Evolutionary conservation across 2,113 vertebrate species (phyloP).

Genomic region (Neolamprologus cancellatus): DNA sequence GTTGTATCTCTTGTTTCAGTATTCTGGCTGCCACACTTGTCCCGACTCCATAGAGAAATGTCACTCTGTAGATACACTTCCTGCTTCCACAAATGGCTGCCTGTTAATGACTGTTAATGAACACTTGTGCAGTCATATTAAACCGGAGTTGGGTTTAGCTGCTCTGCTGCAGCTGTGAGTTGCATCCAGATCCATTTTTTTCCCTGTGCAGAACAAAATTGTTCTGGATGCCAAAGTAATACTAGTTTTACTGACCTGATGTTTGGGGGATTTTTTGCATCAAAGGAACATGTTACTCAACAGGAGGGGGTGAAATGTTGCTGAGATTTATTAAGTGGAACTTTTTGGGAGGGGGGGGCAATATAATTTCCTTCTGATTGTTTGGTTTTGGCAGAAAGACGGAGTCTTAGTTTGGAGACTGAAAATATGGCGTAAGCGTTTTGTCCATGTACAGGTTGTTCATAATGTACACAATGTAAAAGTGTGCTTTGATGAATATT

Average conservation of each 20-base stretch:
- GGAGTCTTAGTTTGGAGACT: conserved; percentile 29
- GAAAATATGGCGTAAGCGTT: background rate
- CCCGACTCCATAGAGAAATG: background rate
- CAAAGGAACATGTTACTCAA: background rate
- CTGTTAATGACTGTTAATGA: background rate
- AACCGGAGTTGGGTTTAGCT: background rate
- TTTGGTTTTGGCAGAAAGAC: background rate
- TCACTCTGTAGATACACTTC: background rate
- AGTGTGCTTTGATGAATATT: conserved; percentile 43
- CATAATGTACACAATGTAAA: conserved; percentile 59
- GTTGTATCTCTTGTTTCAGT: background rate
- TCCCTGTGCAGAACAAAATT: background rate
- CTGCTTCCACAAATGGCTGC: background rate
- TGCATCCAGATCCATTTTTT: background rate
- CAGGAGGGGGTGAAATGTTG: background rate
- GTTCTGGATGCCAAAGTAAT: background rate
- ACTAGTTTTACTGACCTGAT: background rate
- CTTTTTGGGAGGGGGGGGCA: background rate
- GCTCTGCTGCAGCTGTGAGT: background rate
- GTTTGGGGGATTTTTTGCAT: background rate
- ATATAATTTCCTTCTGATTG: background rate
- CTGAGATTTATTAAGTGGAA: background rate
- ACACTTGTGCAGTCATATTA: background rate
- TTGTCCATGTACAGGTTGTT: conserved; percentile 48
- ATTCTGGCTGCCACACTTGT: background rate